phyloP scores from a whole-genome alignment of 2,888 invertebrate genomes.

The Caenorhabditis sulstoni region DNA sequence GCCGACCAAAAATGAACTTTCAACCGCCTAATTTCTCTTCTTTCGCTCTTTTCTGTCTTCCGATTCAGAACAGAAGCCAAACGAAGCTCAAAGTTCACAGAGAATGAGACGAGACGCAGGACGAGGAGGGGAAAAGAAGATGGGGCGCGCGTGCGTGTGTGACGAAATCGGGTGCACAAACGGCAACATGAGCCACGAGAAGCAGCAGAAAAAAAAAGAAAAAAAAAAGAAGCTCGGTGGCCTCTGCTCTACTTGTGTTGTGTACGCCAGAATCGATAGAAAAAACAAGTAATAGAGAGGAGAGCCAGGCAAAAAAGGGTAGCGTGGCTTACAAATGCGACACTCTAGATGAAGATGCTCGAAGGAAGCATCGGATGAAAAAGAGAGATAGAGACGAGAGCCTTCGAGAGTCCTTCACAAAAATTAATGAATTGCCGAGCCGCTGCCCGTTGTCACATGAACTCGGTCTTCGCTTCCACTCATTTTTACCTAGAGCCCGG shows the following conservation, averaged over 20 bases:
- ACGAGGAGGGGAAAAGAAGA: constrained; percentile 9
- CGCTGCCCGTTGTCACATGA: constrained; percentile 18
- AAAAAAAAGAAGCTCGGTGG: constrained; percentile 38
- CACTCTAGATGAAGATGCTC: constrained; percentile 12
- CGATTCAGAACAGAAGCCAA: neutral
- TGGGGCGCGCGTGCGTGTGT: constrained; percentile 6
- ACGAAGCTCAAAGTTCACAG: constrained; percentile 4
- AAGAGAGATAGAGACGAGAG: neutral
- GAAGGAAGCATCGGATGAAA: neutral
- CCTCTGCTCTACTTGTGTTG: constrained; percentile 6
- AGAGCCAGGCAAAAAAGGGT: constrained; percentile 26
- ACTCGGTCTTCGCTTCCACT: constrained; percentile 10
- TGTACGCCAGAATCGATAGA: constrained; percentile 36
- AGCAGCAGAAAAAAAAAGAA: constrained; percentile 44
- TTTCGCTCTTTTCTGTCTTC: neutral
- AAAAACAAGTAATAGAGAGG: constrained; percentile 35
- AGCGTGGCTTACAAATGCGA: constrained; percentile 23
- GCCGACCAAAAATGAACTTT: no score
- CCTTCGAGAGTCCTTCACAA: no score
- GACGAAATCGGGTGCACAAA: constrained; percentile 49
- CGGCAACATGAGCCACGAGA: constrained; percentile 37
- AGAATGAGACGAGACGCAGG: neutral
- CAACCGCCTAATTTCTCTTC: neutral
- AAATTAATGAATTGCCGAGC: constrained; percentile 24
- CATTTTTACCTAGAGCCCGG: neutral